Conservation (phyloP, 2,888 invertebrate genomes). For the Dicyrtomina minuta region DNA sequence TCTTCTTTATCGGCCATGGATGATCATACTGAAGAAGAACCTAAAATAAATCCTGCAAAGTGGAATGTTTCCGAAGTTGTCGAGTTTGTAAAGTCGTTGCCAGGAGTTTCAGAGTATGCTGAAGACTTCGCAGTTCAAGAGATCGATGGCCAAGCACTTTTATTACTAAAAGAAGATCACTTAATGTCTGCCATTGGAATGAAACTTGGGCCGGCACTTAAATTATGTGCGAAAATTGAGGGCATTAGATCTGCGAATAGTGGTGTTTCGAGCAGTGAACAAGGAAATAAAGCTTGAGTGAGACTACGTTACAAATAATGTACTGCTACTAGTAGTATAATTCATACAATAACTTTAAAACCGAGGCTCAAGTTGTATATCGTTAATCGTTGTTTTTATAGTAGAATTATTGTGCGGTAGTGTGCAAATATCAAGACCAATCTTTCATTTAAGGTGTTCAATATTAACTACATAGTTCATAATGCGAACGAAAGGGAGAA, state of each 20-base stretch:
- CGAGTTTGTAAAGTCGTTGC: slow-evolving; percentile 70
- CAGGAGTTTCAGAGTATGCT: slow-evolving; percentile 88
- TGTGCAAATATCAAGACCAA: not conserved
- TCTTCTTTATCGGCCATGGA: slow-evolving; percentile 44
- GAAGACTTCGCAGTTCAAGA: slow-evolving; percentile 94
- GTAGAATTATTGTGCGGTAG: not conserved
- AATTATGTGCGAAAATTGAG: slow-evolving; percentile 90
- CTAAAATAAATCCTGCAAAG: slow-evolving; percentile 65
- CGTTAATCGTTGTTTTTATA: not conserved
- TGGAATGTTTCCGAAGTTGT: slow-evolving; percentile 61
- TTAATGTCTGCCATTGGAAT: slow-evolving; percentile 91
- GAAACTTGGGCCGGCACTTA: slow-evolving; percentile 92
- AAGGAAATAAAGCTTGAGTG: not conserved
- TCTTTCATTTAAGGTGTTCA: too few relatives aligned
- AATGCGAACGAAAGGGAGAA: too few relatives aligned
- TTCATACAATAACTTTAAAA: not conserved
- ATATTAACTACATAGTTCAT: too few relatives aligned
- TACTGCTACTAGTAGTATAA: not conserved
- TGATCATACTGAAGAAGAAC: slow-evolving; percentile 54
- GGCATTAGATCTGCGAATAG: slow-evolving; percentile 63
- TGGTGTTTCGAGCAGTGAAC: not conserved
- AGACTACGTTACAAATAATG: not conserved
- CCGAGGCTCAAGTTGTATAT: not conserved
- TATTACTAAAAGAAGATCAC: slow-evolving; percentile 90
- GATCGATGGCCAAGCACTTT: slow-evolving; percentile 91